A percentile compares a stretch with the other conserved stretches of the same genome.
These are phyloP conservation scores for Heliconius nattereri DNA, from an alignment of 1,140 invertebrate species.

Conservation along the genomic window DNA sequence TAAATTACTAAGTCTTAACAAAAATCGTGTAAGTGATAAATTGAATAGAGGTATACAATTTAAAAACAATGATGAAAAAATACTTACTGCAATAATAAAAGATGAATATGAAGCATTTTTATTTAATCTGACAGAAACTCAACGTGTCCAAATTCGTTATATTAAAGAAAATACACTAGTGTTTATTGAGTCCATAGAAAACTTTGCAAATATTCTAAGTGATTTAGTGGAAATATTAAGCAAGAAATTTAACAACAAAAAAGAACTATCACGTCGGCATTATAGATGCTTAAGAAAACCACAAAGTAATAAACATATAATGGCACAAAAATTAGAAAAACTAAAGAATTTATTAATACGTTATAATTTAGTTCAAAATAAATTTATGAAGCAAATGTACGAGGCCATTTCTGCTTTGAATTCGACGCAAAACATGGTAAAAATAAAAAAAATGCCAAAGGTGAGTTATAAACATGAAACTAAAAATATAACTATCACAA, in stretches of 20 bases:
- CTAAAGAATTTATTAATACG: conserved; percentile 54
- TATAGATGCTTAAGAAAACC: conserved; percentile 30
- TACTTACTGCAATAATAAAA: conserved; percentile 56
- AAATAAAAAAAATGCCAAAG: conserved; percentile 31
- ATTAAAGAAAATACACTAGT: conserved; percentile 58
- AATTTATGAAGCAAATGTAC: conserved; percentile 62
- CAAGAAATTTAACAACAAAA: conserved; percentile 23
- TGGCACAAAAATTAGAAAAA: conserved; percentile 44
- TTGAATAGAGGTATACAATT: conserved; percentile 13
- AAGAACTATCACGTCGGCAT: conserved; percentile 21
- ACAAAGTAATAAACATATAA: conserved; percentile 29
- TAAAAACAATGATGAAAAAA: conserved; percentile 47
- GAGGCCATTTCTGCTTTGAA: conserved; percentile 50
- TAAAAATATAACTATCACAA: conserved; percentile 21
- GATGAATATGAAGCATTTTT: conserved; percentile 35
- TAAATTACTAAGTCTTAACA: conserved; percentile 48
- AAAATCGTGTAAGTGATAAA: conserved; percentile 28
- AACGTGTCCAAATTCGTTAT: conserved; percentile 55
- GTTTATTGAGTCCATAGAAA: conserved; percentile 60
- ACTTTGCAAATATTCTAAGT: conserved; percentile 57
- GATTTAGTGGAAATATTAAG: conserved; percentile 55
- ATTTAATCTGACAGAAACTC: conserved; percentile 43
- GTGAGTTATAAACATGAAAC: conserved; percentile 39
- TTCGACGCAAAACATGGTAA: conserved; percentile 24
- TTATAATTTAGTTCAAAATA: conserved; percentile 64